phyloP scores from a whole-genome alignment of 35 echinoderm and acorn worm species.

The Acanthaster planci region DNA sequence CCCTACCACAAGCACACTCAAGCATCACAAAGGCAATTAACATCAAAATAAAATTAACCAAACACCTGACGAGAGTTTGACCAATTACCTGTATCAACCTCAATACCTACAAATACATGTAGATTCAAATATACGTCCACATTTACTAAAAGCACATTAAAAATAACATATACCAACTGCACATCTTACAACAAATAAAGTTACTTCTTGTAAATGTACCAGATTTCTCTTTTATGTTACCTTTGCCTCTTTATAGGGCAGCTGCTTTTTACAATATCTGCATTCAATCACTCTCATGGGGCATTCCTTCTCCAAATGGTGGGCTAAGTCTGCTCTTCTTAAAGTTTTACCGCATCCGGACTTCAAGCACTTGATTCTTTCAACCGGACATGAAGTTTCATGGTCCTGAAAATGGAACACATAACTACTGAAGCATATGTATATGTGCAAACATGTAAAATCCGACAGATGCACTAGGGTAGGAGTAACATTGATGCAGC shows the following conservation, averaged over 20 bases:
- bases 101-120: background rate
- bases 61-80: no score
- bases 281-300: constrained; percentile 19
- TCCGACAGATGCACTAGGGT: no score
- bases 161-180: no score
- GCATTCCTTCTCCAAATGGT: constrained; percentile 37
- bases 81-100: no score
- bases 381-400: background rate
- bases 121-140: background rate
- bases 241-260: background rate
- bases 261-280: constrained; percentile 4
- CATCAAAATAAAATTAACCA: no score
- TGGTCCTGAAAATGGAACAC: constrained; percentile 14
- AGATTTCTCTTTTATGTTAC: background rate
- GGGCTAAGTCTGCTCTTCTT: background rate
- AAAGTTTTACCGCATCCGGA: constrained; percentile 29
- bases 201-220: no score
- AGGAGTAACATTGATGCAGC: no score
- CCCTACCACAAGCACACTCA: no score
- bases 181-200: no score
- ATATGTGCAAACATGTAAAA: no score
- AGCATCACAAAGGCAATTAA: no score
- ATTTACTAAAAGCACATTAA: no score
- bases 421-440: background rate
- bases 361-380: constrained; percentile 10